Base-by-base conservation (phyloP, 2,888 invertebrate genomes). In the Leucania comma region DNA sequence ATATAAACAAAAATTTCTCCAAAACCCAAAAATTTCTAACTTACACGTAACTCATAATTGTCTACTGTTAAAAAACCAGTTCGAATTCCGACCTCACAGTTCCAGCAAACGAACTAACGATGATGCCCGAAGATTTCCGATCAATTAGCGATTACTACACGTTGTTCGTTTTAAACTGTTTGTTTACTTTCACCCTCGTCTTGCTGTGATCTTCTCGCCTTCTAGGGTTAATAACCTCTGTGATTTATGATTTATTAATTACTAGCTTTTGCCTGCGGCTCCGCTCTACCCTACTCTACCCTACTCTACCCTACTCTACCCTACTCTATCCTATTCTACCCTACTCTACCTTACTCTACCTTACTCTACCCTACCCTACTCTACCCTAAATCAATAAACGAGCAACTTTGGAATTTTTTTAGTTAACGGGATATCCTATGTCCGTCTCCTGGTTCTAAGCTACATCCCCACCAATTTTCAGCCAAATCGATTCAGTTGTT, bases 111-210 rank as follows among this genome's bases (percentile, higher is more conserved):
- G 58, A 35, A 59, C 32, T 54, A 4, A 50, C 35, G 42, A 58
- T 29, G 29, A 14, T 58, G 54, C 20, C 35, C 56, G 60, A 35
- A 35, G 50, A 57, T 42, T 42, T 42, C 42, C 38, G 46, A 76
- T 56, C 81, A 78, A 78, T 78, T 78, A 78, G 3, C 76, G n/a
- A 80, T 78, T 78, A 76, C 26, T 38, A 10, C 64, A 80, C 51
- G 60, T 60, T 60, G 24, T n/a, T n/a, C 24, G 50, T 50, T 26
- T 26, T 17, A 54, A 24, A 59, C n/a, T 50, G 5, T 20, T 35
- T 26, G 1, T 12, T 42, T 59, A 69, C 80, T 78, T 78, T 78
- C 81, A 57, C 76, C 54, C 80, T 80, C 54, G 38, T 6, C 35
- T 62, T 48, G n/a, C 35, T 61, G 20, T 42, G 17, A 22, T 9